A percentile compares a stretch with the other conserved stretches of the same genome.
These are phyloP conservation scores for Pogona vitticeps DNA, from an alignment of 2,113 vertebrate species.

Conservation along the genomic window DNA sequence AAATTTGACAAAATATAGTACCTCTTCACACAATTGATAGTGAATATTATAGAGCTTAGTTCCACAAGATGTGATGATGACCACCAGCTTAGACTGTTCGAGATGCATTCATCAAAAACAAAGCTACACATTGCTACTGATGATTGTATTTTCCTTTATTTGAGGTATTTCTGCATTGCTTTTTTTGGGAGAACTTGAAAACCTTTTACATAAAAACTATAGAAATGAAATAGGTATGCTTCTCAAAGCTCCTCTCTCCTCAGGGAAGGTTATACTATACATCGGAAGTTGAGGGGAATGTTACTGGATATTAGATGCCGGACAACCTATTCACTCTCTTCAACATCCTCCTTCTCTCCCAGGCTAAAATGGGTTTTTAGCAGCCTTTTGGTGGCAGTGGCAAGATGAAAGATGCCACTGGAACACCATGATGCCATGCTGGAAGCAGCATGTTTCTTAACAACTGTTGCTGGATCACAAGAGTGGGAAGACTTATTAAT, in stretches of 20 bases:
- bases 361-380: background rate
- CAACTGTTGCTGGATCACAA: too few species aligned
- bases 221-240: background rate
- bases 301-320: background rate
- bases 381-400: background rate
- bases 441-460: too few species aligned
- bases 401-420: background rate
- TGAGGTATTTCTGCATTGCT: background rate
- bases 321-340: background rate
- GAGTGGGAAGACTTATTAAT: too few species aligned
- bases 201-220: background rate
- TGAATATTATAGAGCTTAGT: background rate
- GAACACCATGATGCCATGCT: too few species aligned
- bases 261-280: background rate
- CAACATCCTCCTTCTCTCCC: background rate
- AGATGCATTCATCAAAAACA: background rate
- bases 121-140: background rate
- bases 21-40: background rate
- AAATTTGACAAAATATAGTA: background rate
- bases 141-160: background rate
- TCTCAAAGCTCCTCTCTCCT: background rate
- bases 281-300: background rate
- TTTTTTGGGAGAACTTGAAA: background rate
- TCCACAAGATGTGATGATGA: background rate
- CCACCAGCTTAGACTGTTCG: background rate